Percentiles rank a stretch among this genome's conserved stretches.
These are phyloP conservation scores for Capitulum mitella DNA, from an alignment of 2,888 invertebrate species.

Conservation along the genomic window DNA sequence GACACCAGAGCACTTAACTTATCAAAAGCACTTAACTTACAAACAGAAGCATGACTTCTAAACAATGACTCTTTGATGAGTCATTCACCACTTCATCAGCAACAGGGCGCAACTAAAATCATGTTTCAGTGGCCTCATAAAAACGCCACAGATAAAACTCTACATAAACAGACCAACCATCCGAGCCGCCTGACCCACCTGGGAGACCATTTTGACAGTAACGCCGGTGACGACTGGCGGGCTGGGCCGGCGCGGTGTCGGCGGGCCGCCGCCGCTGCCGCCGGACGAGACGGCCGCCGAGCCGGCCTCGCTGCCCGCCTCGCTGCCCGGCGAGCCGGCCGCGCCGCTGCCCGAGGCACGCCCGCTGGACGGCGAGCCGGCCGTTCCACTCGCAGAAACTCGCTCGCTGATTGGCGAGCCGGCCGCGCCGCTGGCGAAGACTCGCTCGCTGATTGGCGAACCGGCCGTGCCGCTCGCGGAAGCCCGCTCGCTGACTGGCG, in stretches of 20 bases:
- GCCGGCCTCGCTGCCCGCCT: neutral
- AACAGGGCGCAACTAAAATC: too few species aligned
- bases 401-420: neutral
- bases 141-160: too few species aligned
- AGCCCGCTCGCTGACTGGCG: neutral
- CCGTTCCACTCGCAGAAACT: neutral
- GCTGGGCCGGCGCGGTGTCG: neutral
- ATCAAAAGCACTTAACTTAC: too few species aligned
- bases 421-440: neutral
- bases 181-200: too few species aligned
- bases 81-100: too few species aligned
- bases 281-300: neutral
- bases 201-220: slow-evolving; percentile 19
- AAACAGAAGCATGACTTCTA: too few species aligned
- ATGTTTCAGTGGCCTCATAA: too few species aligned
- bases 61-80: too few species aligned
- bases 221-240: neutral
- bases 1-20: too few species aligned
- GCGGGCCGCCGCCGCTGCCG: neutral
- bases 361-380: neutral
- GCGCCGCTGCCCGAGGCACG: neutral
- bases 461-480: neutral
- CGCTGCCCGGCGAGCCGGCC: neutral
- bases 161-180: too few species aligned
- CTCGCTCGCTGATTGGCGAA: neutral